A percentile compares a stretch with the other conserved stretches of the same genome.
phyloP scores from a whole-genome alignment of 2,888 invertebrate species.

The Anorthoa munda region DNA sequence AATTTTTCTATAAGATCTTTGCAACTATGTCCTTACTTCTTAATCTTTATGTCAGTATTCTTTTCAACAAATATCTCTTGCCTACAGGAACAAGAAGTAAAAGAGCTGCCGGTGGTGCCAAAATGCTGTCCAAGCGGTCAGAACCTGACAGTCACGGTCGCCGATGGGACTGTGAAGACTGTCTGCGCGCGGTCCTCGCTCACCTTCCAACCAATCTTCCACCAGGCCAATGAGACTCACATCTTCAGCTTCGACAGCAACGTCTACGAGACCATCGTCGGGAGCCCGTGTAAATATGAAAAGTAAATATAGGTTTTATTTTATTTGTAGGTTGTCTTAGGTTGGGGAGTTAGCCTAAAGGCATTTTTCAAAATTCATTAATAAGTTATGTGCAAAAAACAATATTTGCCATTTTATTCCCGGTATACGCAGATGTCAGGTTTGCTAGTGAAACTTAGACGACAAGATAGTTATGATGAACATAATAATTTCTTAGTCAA shows the following conservation, averaged over 20 bases:
- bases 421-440: too few relatives aligned
- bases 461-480: background rate
- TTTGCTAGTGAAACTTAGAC: too few relatives aligned
- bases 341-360: background rate
- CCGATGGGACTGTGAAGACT: constrained; percentile 78
- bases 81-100: constrained; percentile 79
- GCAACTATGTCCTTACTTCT: background rate
- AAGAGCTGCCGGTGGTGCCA: constrained; percentile 86
- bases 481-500: background rate
- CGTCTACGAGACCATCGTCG: constrained; percentile 90
- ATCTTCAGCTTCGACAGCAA: constrained; percentile 86
- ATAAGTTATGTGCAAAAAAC: too few relatives aligned
- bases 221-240: constrained; percentile 88
- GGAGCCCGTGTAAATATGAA: constrained; percentile 90
- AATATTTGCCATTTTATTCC: background rate
- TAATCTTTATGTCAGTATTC: background rate
- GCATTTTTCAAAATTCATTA: background rate
- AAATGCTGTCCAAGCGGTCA: constrained; percentile 90
- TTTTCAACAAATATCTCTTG: constrained; percentile 40
- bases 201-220: constrained; percentile 90
- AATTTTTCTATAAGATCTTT: background rate
- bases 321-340: constrained; percentile 9
- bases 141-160: constrained; percentile 80
- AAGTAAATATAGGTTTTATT: constrained; percentile 80
- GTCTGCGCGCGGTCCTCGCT: constrained; percentile 80